Conservation (phyloP, 1,140 invertebrate species). For the Cyrtorhinus lividipennis region DNA sequence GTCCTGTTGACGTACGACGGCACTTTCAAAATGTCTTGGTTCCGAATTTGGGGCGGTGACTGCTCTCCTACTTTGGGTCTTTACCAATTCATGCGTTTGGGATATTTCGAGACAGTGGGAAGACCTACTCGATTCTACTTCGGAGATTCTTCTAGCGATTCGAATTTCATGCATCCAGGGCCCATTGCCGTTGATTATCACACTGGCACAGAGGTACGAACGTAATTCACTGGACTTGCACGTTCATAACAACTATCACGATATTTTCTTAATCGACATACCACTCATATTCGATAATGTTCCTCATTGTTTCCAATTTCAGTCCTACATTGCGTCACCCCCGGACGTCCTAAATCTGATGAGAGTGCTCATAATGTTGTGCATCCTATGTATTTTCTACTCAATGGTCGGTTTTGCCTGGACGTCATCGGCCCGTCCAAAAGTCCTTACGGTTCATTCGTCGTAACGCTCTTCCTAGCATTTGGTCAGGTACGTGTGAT, state of each 20-base stretch:
- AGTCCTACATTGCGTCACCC: constrained; percentile 36
- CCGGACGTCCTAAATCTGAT: constrained; percentile 36
- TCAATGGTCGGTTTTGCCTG: constrained; percentile 37
- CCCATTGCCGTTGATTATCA: constrained; percentile 15
- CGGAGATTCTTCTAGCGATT: constrained; percentile 11
- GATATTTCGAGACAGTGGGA: constrained; percentile 24
- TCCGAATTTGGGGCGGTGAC: constrained; percentile 34
- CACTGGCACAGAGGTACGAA: constrained; percentile 16
- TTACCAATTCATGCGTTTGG: constrained; percentile 32
- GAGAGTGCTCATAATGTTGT: constrained; percentile 36
- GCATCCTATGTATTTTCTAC: constrained; percentile 36
- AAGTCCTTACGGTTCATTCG: constrained; percentile 34
- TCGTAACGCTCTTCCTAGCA: constrained; percentile 37
- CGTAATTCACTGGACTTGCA: background rate
- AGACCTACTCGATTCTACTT: constrained; percentile 3
- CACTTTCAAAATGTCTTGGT: constrained; percentile 37
- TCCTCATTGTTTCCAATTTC: constrained; percentile 25
- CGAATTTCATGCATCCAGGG: constrained; percentile 16
- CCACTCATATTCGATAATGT: too few species aligned
- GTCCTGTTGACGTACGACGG: constrained; percentile 36
- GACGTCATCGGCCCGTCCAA: constrained; percentile 36
- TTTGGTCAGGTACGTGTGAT: constrained; percentile 32
- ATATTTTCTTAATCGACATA: too few species aligned
- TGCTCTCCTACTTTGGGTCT: constrained; percentile 36
- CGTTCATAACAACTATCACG: too few species aligned